Evolutionary conservation across 2,888 invertebrate genomes (phyloP), one percentile per base, ranked within the genome.

Genomic region (Yponomeuta cagnagella): DNA sequence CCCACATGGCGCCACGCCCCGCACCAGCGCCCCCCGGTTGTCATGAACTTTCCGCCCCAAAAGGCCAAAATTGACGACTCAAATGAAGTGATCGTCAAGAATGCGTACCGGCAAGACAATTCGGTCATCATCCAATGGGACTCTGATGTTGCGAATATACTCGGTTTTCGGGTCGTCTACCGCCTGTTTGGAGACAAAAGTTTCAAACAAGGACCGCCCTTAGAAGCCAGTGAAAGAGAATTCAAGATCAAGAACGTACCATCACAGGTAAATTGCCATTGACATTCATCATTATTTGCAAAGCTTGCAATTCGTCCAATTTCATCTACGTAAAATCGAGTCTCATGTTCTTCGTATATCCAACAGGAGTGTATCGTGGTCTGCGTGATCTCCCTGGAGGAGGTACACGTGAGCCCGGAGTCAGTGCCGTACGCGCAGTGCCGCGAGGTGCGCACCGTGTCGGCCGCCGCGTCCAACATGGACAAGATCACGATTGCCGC

Each of bases 401-500:
- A 97, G 84, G 94, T 96, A 72, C 95, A 96, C 86, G 95, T 97
- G n/a, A 96, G 96, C 71, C 97, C 97, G 63, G 96, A 97, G 78
- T 96, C 95, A 75, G 97, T 97, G 74, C 97, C 97, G 69, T 96
- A 95, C 88, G 93, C 94, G 73, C 98, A 97, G 87, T 98, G 98
- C 81, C 94, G 97, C 71, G 98, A 98, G 90, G 96, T 98, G 72
- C 95, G 97, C 74, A 97, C 97, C 2, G 96, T 96, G 69, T 94
- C 95, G 69, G 95, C 96, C 30, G 95, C 96, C 68, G 95, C 96
- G 70, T 96, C 97, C 71, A 97, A 97, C 89, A 97, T 98, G 96
- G 98, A 98, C 90, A 98, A 97, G 88, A 97, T 98, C 80, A 98
- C 98, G 70, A 98, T 98, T 80, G 97, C 97, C 37, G 97, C 97